These are phyloP conservation scores for Distichodus sexfasciatus DNA, from an alignment of 2,797 vertebrate species.

Conservation along the genomic window DNA sequence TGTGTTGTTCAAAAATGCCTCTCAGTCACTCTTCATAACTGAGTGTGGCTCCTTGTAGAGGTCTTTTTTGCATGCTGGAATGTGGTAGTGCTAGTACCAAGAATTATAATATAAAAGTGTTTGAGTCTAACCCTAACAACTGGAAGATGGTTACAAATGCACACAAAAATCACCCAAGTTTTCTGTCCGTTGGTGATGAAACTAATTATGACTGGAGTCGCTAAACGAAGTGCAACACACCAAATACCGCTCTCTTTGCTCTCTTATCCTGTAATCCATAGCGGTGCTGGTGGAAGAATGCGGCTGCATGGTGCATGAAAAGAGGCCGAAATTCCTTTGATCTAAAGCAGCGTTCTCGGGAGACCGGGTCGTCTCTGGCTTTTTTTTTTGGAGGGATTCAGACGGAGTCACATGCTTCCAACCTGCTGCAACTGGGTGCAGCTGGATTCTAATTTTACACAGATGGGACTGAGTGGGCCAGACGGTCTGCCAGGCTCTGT, in stretches of 20 bases:
- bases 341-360: slow-evolving; percentile 8
- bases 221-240: not conserved
- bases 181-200: not conserved
- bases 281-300: slow-evolving; percentile 21
- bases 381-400: not conserved
- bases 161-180: no score
- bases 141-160: no score
- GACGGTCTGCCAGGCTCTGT: not conserved
- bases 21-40: not conserved
- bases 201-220: not conserved
- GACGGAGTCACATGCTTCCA: not conserved
- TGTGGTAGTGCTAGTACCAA: not conserved
- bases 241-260: slow-evolving; percentile 20
- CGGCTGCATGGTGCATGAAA: slow-evolving; percentile 25
- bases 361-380: not conserved
- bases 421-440: not conserved
- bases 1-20: not conserved
- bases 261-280: slow-evolving; percentile 42
- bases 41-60: not conserved
- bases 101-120: no score
- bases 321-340: slow-evolving; percentile 37
- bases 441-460: slow-evolving; percentile 15
- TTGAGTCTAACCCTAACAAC: no score
- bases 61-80: not conserved
- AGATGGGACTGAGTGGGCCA: slow-evolving; percentile 21